Conservation (phyloP, 2,797 vertebrate genomes). For the Pygocentrus nattereri region DNA sequence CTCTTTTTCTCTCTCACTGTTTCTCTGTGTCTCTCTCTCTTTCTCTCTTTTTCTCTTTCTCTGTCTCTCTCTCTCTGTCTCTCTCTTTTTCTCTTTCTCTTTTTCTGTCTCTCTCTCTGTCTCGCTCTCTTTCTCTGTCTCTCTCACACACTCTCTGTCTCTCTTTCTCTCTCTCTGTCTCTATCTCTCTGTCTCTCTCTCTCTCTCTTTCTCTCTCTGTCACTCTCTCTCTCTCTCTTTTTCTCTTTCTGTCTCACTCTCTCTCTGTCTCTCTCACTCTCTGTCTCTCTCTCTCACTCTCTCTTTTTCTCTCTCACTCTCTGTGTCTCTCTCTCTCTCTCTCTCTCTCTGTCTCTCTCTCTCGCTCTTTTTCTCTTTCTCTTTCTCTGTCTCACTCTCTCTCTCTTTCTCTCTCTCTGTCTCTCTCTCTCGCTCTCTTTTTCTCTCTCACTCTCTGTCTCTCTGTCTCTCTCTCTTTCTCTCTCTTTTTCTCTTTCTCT, state of each 20-base stretch:
- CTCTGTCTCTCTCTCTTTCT: conserved; percentile 11
- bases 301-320: not conserved
- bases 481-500: conserved; percentile 2
- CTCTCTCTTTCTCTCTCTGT: not conserved
- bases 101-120: conserved; percentile 2
- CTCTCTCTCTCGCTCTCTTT: conserved; percentile 32
- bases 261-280: not conserved
- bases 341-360: not conserved
- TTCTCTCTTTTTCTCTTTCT: not conserved
- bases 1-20: too few species aligned
- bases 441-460: too few species aligned
- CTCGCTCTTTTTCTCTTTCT: conserved; percentile 4
- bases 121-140: conserved; percentile 28
- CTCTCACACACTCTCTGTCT: too few species aligned
- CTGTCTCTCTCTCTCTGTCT: conserved; percentile 23
- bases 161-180: conserved; percentile 2
- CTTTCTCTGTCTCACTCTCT: too few species aligned
- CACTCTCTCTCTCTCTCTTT: conserved; percentile 26
- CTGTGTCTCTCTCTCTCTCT: conserved; percentile 20
- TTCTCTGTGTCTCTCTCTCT: conserved; percentile 15
- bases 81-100: not conserved
- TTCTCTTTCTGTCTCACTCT: too few species aligned
- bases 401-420: not conserved
- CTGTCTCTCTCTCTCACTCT: conserved; percentile 22
- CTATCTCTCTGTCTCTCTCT: conserved; percentile 3